Evolutionary conservation across 2,797 vertebrate genomes (phyloP).

Genomic region (Pseudochromis fuscus): DNA sequence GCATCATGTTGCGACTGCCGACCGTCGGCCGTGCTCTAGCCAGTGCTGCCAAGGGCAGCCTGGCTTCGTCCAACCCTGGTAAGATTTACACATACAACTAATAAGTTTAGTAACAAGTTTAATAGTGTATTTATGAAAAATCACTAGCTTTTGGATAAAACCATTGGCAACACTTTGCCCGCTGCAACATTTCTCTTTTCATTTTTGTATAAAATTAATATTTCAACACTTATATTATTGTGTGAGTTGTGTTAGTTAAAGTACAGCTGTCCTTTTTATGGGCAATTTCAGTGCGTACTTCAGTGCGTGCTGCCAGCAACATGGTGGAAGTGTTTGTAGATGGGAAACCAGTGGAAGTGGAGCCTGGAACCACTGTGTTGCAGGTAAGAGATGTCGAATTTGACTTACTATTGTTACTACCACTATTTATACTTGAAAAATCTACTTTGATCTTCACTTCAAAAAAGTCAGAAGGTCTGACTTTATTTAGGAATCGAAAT

Average conservation of each 20-base stretch:
- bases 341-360: conserved; percentile 92
- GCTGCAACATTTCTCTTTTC: not conserved
- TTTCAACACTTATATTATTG: not conserved
- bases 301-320: conserved; percentile 89
- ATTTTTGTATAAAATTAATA: not conserved
- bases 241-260: not conserved
- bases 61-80: conserved; percentile 78
- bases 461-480: not conserved
- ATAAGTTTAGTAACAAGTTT: no score
- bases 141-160: no score
- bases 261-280: conserved; percentile 16
- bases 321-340: conserved; percentile 98
- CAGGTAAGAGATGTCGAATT: conserved; percentile 84
- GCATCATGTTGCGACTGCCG: conserved; percentile 87
- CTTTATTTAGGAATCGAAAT: no score
- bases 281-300: conserved; percentile 81
- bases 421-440: not conserved
- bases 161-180: no score
- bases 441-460: not conserved
- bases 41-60: conserved; percentile 80
- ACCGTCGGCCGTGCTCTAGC: conserved; percentile 80
- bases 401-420: not conserved
- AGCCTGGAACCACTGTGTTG: conserved; percentile 95
- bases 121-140: no score
- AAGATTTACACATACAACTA: conserved; percentile 38